phyloP scores from a whole-genome alignment of 1,140 invertebrate genomes.

The Tetramorium simillimum region DNA sequence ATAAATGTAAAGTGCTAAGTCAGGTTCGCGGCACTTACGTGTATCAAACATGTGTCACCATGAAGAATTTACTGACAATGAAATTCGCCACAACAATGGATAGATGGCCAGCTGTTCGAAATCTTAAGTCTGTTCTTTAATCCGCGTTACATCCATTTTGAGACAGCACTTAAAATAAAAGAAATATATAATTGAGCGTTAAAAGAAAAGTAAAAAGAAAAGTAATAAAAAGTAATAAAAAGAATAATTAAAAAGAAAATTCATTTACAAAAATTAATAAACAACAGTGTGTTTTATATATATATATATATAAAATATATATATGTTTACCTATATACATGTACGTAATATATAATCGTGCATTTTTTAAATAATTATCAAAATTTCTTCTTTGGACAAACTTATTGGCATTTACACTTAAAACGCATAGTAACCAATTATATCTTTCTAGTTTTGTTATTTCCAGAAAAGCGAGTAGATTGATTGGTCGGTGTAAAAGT shows the following conservation, averaged over 20 bases:
- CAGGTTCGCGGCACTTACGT: conserved; percentile 61
- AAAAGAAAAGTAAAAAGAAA: too few species aligned
- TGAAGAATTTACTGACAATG: not conserved
- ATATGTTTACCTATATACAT: too few species aligned
- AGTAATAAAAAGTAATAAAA: too few species aligned
- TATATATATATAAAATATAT: not conserved
- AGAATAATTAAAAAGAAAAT: not conserved
- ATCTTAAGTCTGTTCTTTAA: not conserved
- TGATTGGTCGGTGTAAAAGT: not conserved
- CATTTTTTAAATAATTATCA: not conserved
- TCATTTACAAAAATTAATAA: not conserved
- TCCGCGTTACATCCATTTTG: not conserved
- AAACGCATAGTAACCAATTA: not conserved
- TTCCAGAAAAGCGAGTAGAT: not conserved
- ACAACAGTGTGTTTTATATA: not conserved
- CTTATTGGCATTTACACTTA: not conserved
- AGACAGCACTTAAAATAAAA: not conserved
- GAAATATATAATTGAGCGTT: not conserved
- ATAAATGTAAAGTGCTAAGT: conserved; percentile 75
- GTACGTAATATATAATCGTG: too few species aligned
- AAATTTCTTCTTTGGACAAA: not conserved
- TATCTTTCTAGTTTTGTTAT: not conserved
- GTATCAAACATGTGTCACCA: not conserved
- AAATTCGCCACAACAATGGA: not conserved
- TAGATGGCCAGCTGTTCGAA: conserved; percentile 22